Percentiles rank a stretch among this genome's conserved stretches.
Conservation (phyloP, 2,888 invertebrate species). For the Monoplex corrugatus region DNA sequence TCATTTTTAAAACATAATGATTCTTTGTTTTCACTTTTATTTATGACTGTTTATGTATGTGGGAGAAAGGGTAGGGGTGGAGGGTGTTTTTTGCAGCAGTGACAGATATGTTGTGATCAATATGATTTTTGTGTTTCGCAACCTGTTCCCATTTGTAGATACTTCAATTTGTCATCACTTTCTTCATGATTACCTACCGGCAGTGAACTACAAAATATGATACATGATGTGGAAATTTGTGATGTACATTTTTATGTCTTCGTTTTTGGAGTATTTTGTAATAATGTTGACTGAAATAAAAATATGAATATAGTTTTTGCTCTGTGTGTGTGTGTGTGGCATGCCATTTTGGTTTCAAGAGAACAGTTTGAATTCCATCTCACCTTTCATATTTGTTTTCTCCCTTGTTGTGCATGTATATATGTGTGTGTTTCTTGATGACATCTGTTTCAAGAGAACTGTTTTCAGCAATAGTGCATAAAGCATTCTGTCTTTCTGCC, state of each 20-base stretch:
- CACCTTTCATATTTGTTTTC: too few species aligned
- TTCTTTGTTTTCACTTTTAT: background rate
- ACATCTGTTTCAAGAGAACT: too few species aligned
- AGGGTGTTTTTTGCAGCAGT: background rate
- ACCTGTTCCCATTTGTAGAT: background rate
- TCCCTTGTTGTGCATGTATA: too few species aligned
- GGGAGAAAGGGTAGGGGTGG: background rate
- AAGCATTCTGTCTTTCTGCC: too few species aligned
- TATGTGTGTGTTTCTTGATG: too few species aligned
- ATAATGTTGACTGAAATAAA: slow-evolving; percentile 19
- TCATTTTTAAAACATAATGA: background rate
- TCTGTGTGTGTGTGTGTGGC: background rate
- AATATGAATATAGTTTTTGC: background rate
- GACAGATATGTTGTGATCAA: background rate
- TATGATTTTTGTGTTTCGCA: background rate
- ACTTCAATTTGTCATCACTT: background rate
- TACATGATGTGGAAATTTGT: background rate
- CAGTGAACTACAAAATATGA: background rate
- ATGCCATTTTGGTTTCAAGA: too few species aligned
- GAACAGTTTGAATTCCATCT: too few species aligned
- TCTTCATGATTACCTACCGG: background rate
- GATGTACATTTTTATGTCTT: slow-evolving; percentile 9
- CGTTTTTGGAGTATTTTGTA: slow-evolving; percentile 27
- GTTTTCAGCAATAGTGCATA: too few species aligned
- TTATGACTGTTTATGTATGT: background rate